Percentiles rank a stretch among this genome's conserved stretches.
These are phyloP conservation scores for Emydoidea blandingii DNA, from an alignment of 2,797 vertebrate genomes.

Conservation along the genomic window DNA sequence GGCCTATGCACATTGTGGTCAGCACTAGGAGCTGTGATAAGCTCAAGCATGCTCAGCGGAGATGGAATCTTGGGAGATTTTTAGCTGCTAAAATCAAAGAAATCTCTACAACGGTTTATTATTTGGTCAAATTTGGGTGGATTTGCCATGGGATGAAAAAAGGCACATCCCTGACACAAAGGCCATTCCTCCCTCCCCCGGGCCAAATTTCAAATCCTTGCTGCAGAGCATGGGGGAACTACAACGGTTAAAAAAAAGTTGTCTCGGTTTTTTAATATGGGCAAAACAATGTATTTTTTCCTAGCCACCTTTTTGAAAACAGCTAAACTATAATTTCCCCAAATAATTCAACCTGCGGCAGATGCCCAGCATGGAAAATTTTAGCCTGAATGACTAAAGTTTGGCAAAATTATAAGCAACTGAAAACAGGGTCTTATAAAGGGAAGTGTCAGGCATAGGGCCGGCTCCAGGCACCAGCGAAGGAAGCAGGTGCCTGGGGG, in stretches of 20 bases:
- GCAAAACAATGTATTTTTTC: background rate
- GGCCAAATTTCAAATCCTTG: background rate
- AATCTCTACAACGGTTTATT: background rate
- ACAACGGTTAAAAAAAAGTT: background rate
- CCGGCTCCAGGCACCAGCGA: too few species aligned
- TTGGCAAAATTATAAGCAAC: background rate
- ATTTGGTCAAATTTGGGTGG: background rate
- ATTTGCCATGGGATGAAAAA: background rate
- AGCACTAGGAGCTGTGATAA: background rate
- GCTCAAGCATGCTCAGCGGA: background rate
- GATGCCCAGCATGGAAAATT: background rate
- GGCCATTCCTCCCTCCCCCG: background rate
- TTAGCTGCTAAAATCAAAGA: background rate
- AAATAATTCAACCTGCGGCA: background rate
- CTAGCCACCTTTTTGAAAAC: background rate
- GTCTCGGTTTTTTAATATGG: background rate
- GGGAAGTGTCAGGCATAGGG: background rate
- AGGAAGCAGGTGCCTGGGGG: too few species aligned
- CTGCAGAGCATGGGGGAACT: background rate
- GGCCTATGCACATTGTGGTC: background rate
- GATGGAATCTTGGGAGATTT: background rate
- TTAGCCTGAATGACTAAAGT: background rate
- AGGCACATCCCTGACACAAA: background rate
- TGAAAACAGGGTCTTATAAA: background rate
- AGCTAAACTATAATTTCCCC: background rate